phyloP scores from a whole-genome alignment of 23 tunicate genomes.

The Aplidium turbinatum region DNA sequence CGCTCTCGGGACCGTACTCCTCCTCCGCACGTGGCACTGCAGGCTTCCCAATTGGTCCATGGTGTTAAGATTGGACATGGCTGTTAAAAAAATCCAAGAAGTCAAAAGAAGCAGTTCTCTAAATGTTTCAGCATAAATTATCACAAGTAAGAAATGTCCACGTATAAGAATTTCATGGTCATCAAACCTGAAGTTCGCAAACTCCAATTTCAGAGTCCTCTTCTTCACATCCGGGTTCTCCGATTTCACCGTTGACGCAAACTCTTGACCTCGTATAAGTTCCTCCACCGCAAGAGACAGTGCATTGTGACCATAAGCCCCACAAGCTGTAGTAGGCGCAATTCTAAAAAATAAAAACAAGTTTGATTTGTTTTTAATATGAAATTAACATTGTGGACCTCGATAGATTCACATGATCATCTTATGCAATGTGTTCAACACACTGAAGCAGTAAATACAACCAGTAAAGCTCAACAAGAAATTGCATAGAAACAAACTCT shows the following conservation, averaged over 20 bases:
- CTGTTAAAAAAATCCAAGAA: conserved; percentile 7
- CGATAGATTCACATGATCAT: no score
- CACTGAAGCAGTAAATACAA: no score
- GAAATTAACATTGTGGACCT: no score
- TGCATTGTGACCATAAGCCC: conserved; percentile 75
- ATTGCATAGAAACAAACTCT: no score
- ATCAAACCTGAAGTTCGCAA: no score
- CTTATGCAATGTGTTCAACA: no score
- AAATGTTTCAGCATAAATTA: no score
- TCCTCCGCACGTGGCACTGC: conserved; percentile 36
- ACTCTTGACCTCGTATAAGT: conserved; percentile 34
- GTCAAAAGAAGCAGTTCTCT: background rate
- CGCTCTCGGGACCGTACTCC: conserved; percentile 30
- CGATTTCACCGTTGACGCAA: conserved; percentile 62
- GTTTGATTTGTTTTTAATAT: no score
- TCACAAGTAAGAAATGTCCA: no score
- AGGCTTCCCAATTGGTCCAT: conserved; percentile 30
- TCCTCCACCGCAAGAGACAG: conserved; percentile 60
- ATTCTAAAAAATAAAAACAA: conserved; percentile 27
- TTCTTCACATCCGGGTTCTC: conserved; percentile 41
- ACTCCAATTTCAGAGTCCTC: background rate
- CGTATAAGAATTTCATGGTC: no score
- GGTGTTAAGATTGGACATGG: conserved; percentile 56
- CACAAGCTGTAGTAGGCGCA: conserved; percentile 68
- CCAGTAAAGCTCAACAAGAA: no score